A percentile compares a stretch with the other conserved stretches of the same genome.
phyloP scores from a whole-genome alignment of 2,113 vertebrate genomes.

The Otus sunia region DNA sequence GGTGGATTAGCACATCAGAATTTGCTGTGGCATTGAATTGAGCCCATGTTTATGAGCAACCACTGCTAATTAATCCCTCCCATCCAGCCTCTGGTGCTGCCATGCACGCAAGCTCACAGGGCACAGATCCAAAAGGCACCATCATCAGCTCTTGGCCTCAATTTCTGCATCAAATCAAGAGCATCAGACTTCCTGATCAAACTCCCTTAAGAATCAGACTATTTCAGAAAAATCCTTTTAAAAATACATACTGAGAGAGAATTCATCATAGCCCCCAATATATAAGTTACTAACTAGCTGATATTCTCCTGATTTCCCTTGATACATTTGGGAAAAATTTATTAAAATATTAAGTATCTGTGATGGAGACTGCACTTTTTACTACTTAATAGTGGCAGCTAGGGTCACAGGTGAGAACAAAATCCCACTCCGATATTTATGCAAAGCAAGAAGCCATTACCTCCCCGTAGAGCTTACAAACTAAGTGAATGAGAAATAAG shows the following conservation, averaged over 20 bases:
- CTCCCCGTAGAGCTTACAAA: background rate
- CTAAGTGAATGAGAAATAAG: background rate
- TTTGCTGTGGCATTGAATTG: background rate
- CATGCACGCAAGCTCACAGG: accelerated
- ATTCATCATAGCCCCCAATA: background rate
- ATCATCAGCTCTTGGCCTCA: background rate
- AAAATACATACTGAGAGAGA: background rate
- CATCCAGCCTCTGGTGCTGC: background rate
- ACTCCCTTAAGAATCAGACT: background rate
- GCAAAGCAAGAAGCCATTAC: background rate
- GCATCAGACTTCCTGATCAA: background rate
- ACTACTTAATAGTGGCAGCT: background rate
- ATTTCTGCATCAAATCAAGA: background rate
- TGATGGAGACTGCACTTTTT: background rate
- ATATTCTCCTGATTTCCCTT: background rate
- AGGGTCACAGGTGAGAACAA: background rate
- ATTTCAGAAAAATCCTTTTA: background rate
- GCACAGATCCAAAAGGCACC: background rate
- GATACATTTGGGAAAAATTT: background rate
- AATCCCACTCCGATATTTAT: background rate
- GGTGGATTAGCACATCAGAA: background rate
- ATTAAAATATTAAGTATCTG: background rate
- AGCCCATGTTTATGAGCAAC: background rate
- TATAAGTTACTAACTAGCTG: background rate
- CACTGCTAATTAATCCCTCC: background rate